A percentile compares a stretch with the other conserved stretches of the same genome.
Conservation (phyloP, 2,113 vertebrate species). For the Scolopax mira region DNA sequence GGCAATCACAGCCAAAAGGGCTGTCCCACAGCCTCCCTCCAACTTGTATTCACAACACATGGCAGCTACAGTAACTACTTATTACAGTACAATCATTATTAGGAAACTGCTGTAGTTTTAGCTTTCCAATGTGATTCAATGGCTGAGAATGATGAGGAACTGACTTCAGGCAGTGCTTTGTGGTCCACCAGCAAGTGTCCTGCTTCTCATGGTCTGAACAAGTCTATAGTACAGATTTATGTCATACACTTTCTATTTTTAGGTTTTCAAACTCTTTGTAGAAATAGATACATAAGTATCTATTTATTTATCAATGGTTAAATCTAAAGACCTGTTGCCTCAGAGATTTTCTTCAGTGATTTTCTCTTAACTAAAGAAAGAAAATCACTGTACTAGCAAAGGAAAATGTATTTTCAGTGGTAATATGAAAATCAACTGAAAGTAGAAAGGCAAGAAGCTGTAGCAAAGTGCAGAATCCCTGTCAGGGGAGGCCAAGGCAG, state of each 20-base stretch:
- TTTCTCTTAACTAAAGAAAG: neutral
- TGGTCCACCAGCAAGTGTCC: neutral
- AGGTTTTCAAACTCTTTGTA: neutral
- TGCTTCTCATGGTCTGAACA: neutral
- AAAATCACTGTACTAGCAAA: neutral
- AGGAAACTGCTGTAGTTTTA: neutral
- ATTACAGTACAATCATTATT: neutral
- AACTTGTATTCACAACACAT: neutral
- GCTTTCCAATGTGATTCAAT: neutral
- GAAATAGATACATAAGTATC: neutral
- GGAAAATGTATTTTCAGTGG: neutral
- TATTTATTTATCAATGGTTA: neutral
- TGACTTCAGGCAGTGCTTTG: neutral
- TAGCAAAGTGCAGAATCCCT: neutral
- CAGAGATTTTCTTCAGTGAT: neutral
- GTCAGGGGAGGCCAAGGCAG: neutral
- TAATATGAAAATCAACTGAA: neutral
- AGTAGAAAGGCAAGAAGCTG: neutral
- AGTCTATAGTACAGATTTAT: neutral
- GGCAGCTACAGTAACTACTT: neutral
- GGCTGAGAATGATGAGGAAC: neutral
- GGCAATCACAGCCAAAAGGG: neutral
- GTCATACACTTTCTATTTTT: neutral
- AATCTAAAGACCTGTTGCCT: neutral
- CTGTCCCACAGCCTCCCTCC: neutral